Evolutionary conservation across 1,140 invertebrate species (phyloP), one percentile per base, ranked within the genome.

Genomic region (Brachionus asplanchnoidis): DNA sequence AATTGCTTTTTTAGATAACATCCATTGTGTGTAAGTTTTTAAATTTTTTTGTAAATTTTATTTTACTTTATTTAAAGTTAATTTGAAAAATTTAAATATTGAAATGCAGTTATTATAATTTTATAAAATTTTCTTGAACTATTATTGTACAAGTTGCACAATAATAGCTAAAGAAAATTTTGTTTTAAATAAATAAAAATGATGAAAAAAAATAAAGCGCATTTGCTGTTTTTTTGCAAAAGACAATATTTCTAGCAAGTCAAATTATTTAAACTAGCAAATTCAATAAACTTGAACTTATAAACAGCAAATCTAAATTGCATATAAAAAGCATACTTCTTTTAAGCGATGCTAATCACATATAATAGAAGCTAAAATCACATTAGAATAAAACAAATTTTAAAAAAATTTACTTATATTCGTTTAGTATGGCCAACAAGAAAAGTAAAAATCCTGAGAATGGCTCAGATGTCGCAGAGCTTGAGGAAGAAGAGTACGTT

Each of bases 401-500:
- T 5, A 36, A 36, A 36, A 36, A 36, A 36, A 36, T 36, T 36
- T 36, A 36, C 32, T 36, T 36, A 2, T 36, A 0, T 36, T 36
- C 7, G 5, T 36, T 36, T 36, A 36, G 32, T 36, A 77, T 77
- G 73, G 53, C 73, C 50, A 77, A 77, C 46, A 77, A 77, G 53
- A 77, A 77, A 11, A 50, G 4, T n/a, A 77, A 77, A 50, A 77
- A 50, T 77, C 40, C 42, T 7, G 73, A 50, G 40, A 77, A 44
- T 50, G 73, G 73, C 14, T 46, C 73, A 14, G 73, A 77, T 26
- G 73, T 23, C 14, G 73, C 28, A 77, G 44, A 77, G 23, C 44
- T 82, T 9, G 82, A 84, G 46, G 93, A 94, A 87, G 94, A 95
- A 87, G 95, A 96, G 90, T 96, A 94, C 88, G 95, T 94, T 56